Percentiles rank a stretch among this genome's conserved stretches.
phyloP scores from a whole-genome alignment of 2,797 vertebrate species.

The Acrossocheilus fasciatus region DNA sequence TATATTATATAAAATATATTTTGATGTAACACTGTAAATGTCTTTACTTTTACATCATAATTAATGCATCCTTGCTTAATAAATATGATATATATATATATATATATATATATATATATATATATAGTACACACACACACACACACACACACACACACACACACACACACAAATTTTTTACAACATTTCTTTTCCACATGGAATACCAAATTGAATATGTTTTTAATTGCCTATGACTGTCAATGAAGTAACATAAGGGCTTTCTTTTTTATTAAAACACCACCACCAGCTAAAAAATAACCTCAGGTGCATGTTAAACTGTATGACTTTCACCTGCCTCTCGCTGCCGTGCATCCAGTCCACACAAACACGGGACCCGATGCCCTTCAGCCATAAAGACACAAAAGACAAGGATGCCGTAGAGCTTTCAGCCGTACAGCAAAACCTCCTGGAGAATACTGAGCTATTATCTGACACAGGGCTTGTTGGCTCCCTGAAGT shows the following conservation, averaged over 20 bases:
- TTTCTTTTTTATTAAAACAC: conserved; percentile 5
- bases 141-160: too few species aligned
- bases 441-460: conserved; percentile 11
- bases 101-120: too few species aligned
- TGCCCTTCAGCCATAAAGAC: conserved; percentile 14
- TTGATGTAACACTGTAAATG: neutral
- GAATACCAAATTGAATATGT: neutral
- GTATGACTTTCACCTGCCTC: conserved; percentile 8
- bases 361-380: neutral
- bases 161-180: too few species aligned
- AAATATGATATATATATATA: too few species aligned
- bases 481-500: conserved; percentile 4
- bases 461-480: conserved; percentile 10
- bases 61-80: neutral
- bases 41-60: neutral
- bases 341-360: neutral
- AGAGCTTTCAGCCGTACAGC: neutral
- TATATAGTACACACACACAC: too few species aligned
- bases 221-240: neutral
- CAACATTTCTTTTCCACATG: neutral
- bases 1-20: too few species aligned
- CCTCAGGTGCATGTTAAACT: neutral
- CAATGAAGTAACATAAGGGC: neutral
- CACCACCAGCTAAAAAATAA: conserved; percentile 12
- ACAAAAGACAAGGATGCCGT: neutral